Evolutionary conservation across 2,113 vertebrate species (phyloP).

Genomic region (Acrocephalus arundinaceus): DNA sequence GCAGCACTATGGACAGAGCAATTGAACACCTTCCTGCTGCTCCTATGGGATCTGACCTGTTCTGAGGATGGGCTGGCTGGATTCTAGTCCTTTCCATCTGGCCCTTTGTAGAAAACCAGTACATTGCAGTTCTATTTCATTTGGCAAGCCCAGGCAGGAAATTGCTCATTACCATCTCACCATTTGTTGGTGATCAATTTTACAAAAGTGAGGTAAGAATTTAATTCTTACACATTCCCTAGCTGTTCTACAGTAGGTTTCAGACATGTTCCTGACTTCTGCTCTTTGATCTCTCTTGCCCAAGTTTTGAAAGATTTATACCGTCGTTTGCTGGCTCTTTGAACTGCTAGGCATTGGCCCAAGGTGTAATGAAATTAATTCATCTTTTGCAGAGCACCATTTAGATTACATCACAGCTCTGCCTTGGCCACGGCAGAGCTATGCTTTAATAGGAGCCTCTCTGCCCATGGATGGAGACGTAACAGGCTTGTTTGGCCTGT

Average conservation of each 20-base stretch:
- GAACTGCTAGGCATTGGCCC: not conserved
- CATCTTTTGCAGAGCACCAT: not conserved
- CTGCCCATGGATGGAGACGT: not conserved
- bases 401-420: not conserved
- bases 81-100: not conserved
- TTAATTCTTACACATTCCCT: not conserved
- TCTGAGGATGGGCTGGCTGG: not conserved
- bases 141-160: not conserved
- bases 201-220: not conserved
- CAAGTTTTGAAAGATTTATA: not conserved
- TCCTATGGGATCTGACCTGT: not conserved
- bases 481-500: not conserved
- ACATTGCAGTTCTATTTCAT: not conserved
- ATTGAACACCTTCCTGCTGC: not conserved
- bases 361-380: not conserved
- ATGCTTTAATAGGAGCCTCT: not conserved
- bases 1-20: not conserved
- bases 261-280: not conserved
- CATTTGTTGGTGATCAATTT: not conserved
- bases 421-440: not conserved
- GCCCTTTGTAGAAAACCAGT: not conserved
- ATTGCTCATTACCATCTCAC: not conserved
- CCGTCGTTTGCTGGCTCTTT: not conserved
- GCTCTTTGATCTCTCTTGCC: not conserved
- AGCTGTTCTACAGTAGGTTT: not conserved